These are phyloP conservation scores for Strigamia transsilvanica DNA, from an alignment of 2,888 invertebrate species.

Conservation along the genomic window DNA sequence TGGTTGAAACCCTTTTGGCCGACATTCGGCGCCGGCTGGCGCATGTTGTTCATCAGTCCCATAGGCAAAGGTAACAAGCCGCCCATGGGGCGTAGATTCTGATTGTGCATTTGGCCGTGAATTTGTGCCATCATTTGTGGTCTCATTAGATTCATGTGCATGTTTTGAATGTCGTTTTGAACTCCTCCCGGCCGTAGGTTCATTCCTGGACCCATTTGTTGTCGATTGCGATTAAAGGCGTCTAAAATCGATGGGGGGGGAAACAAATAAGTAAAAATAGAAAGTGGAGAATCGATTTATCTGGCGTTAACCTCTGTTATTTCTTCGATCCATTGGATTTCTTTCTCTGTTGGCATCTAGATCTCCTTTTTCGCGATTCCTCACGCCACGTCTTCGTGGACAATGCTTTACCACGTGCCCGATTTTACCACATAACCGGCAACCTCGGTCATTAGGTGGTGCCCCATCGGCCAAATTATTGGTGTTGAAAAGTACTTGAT, in stretches of 20 bases:
- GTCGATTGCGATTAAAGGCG: constrained; percentile 10
- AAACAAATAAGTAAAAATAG: not conserved
- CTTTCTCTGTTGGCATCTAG: not conserved
- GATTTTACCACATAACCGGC: constrained; percentile 68
- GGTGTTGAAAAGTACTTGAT: constrained; percentile 61
- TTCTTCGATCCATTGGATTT: not conserved
- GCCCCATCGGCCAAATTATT: constrained; percentile 63
- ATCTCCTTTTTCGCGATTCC: constrained; percentile 34
- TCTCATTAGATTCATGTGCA: not conserved
- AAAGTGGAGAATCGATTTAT: not conserved
- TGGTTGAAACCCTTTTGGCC: not conserved
- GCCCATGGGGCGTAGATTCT: not conserved
- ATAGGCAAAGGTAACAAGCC: not conserved
- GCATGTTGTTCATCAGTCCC: not conserved
- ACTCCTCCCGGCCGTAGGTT: not conserved
- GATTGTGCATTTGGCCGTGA: not conserved
- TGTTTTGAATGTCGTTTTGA: constrained; percentile 1
- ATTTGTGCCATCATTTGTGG: constrained; percentile 1
- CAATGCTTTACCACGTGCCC: constrained; percentile 69
- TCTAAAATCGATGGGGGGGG: not conserved
- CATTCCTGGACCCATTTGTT: not conserved
- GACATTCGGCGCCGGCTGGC: not conserved
- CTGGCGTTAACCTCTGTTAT: not conserved
- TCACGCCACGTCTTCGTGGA: constrained; percentile 58
- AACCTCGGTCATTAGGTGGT: constrained; percentile 68